Evolutionary conservation across 1,140 invertebrate genomes (phyloP).

Genomic region (Pachypsylla venusta): DNA sequence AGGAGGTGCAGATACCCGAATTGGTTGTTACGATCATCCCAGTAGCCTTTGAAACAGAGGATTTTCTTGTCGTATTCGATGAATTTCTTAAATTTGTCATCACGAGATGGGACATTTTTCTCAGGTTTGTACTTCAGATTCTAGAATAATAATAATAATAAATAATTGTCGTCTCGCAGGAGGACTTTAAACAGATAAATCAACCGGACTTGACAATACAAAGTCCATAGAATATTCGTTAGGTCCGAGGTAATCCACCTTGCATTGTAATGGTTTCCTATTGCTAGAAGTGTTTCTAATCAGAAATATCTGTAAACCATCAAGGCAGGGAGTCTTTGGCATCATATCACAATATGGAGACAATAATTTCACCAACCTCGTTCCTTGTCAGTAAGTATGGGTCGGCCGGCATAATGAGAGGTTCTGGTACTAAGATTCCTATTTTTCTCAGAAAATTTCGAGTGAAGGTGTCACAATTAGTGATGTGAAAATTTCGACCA

Average conservation of each 20-base stretch:
- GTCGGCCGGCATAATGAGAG: conserved; percentile 42
- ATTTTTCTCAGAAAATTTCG: conserved; percentile 63
- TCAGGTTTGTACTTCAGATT: conserved; percentile 33
- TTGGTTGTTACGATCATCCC: conserved; percentile 66
- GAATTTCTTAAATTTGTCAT: conserved; percentile 48
- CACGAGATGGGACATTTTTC: background rate
- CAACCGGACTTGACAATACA: no score
- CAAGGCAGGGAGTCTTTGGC: no score
- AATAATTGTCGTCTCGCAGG: no score
- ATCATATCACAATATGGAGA: no score
- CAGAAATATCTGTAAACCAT: no score
- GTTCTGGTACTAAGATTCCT: conserved; percentile 64
- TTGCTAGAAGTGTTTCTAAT: no score
- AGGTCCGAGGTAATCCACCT: no score
- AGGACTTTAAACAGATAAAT: no score
- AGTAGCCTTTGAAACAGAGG: conserved; percentile 70
- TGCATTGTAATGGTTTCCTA: no score
- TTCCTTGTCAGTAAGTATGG: conserved; percentile 34
- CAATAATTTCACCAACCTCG: conserved; percentile 29
- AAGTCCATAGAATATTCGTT: conserved; percentile 2
- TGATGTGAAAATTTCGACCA: conserved; percentile 63
- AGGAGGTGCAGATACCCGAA: conserved; percentile 57
- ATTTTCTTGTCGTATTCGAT: conserved; percentile 59
- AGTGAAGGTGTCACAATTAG: conserved; percentile 72
- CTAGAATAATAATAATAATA: no score